phyloP scores from a whole-genome alignment of 1,140 invertebrate species.

The Microplitis demolitor region DNA sequence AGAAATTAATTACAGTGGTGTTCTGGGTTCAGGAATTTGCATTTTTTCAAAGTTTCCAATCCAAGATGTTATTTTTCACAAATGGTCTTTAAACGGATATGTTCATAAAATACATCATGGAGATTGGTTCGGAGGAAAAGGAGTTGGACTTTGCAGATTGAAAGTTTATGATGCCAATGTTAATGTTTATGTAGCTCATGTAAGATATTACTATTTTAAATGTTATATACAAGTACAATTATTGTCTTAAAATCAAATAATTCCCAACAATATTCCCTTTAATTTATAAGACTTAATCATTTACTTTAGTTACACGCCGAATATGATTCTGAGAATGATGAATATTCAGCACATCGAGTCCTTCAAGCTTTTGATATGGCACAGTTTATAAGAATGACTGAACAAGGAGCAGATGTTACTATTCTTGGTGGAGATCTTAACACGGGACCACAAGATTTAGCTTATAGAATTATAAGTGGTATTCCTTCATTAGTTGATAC shows the following conservation, averaged over 20 bases:
- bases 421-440: conserved; percentile 94
- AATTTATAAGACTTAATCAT: no score
- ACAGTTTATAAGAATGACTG: conserved; percentile 88
- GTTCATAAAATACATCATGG: conserved; percentile 95
- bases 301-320: conserved; percentile 87
- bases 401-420: conserved; percentile 75
- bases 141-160: conserved; percentile 86
- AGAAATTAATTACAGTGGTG: conserved; percentile 70
- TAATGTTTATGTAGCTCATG: conserved; percentile 91
- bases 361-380: conserved; percentile 93
- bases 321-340: conserved; percentile 83
- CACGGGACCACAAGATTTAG: conserved; percentile 83
- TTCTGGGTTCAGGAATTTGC: conserved; percentile 90
- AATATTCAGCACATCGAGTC: conserved; percentile 88
- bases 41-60: conserved; percentile 89
- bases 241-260: no score
- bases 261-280: no score
- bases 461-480: conserved; percentile 71
- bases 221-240: no score
- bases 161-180: conserved; percentile 71
- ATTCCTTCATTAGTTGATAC: conserved; percentile 58
- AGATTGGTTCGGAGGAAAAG: conserved; percentile 98
- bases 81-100: conserved; percentile 95
- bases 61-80: conserved; percentile 85
- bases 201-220: conserved; percentile 62